A percentile compares a stretch with the other conserved stretches of the same genome.
Evolutionary conservation across 2,888 invertebrate genomes (phyloP).

Genomic region (Rhagophthalmus giganteus): DNA sequence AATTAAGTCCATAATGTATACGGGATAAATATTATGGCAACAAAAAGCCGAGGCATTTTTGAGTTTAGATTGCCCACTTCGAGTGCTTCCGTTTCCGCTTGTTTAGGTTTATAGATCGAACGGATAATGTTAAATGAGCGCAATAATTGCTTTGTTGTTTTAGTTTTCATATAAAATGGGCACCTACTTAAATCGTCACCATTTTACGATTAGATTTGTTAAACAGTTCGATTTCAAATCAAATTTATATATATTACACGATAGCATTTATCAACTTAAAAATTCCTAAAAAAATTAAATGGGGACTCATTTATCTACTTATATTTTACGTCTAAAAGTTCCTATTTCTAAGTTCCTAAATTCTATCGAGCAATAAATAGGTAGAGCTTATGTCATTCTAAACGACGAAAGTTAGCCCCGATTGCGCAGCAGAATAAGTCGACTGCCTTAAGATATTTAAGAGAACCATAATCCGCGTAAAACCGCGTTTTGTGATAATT

Average conservation of each 20-base stretch:
- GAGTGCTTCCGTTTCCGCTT: conserved; percentile 6
- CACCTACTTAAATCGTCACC: not conserved
- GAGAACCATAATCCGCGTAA: no score
- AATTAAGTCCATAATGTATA: conserved; percentile 7
- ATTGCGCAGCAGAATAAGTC: no score
- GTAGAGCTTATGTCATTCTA: no score
- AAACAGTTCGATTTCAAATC: not conserved
- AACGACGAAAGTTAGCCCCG: no score
- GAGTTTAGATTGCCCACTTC: conserved; percentile 4
- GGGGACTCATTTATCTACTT: not conserved
- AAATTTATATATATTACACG: not conserved
- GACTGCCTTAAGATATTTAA: no score
- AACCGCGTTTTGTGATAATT: no score
- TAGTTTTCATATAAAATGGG: not conserved
- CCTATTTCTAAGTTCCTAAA: no score
- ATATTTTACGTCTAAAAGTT: not conserved
- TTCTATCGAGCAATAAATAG: no score
- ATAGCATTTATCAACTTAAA: not conserved
- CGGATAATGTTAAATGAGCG: not conserved
- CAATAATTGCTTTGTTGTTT: not conserved
- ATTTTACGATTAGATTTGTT: no score
- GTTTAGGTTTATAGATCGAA: not conserved
- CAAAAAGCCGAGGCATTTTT: conserved; percentile 2
- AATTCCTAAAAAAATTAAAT: not conserved
- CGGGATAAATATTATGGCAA: conserved; percentile 2